Evolutionary conservation across 2,888 invertebrate species (phyloP).

Genomic region (Philonicus albiceps): DNA sequence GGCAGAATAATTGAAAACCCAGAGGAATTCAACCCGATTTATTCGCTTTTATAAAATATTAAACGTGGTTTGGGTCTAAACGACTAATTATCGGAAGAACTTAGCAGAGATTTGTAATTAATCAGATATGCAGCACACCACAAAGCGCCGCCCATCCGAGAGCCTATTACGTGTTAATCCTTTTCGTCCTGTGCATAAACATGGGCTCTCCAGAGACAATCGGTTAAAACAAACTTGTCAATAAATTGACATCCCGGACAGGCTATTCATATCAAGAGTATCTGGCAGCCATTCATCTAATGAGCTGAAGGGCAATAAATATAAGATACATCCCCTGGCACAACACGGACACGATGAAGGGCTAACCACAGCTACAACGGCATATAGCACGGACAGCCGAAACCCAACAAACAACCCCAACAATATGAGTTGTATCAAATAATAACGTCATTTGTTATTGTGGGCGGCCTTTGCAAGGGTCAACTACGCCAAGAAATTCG

Average conservation of each 20-base stretch:
- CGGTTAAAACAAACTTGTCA: conserved; percentile 28
- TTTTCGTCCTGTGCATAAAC: conserved; percentile 23
- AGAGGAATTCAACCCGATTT: background rate
- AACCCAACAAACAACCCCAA: background rate
- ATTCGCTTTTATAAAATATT: background rate
- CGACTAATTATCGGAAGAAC: background rate
- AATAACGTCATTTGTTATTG: conserved; percentile 37
- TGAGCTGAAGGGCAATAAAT: conserved; percentile 45
- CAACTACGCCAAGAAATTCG: conserved; percentile 36
- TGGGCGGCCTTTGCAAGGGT: conserved; percentile 31
- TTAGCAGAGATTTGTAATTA: background rate
- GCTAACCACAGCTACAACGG: background rate
- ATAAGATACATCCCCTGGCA: conserved; percentile 38
- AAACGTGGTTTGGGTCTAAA: background rate
- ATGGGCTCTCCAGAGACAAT: conserved; percentile 24
- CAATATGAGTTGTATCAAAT: conserved; percentile 41
- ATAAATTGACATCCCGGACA: conserved; percentile 44
- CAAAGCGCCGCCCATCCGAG: background rate
- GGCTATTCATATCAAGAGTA: conserved; percentile 43
- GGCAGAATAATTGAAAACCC: background rate
- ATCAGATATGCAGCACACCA: background rate
- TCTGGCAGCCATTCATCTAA: conserved; percentile 43
- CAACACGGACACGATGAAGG: conserved; percentile 16
- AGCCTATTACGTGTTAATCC: conserved; percentile 35
- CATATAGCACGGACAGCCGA: background rate